These are phyloP conservation scores for Brenthis daphne DNA, from an alignment of 2,888 invertebrate genomes.

Conservation along the genomic window DNA sequence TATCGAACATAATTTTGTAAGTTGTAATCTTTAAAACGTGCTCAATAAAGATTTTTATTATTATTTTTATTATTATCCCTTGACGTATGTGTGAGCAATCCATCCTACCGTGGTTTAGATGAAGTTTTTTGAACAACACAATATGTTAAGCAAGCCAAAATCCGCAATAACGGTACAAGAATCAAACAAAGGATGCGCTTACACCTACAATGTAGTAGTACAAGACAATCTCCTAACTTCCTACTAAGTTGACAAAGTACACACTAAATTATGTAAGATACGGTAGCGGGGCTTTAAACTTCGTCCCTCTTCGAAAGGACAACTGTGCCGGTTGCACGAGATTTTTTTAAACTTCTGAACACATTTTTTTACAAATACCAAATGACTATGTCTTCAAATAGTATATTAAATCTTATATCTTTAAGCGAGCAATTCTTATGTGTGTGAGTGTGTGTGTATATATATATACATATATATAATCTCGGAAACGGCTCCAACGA, in stretches of 20 bases:
- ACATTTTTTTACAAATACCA: background rate
- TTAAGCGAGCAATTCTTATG: too few relatives aligned
- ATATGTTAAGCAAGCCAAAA: conserved; percentile 17
- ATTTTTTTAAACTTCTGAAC: conserved; percentile 21
- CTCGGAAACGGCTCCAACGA: too few relatives aligned
- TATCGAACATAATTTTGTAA: too few relatives aligned
- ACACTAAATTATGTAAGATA: conserved; percentile 45
- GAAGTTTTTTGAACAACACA: conserved; percentile 1
- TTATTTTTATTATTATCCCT: too few relatives aligned
- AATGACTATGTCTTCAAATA: background rate
- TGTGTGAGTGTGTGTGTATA: too few relatives aligned
- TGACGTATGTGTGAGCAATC: background rate
- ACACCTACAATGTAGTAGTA: conserved; percentile 18
- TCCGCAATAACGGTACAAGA: conserved; percentile 23
- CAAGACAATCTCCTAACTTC: conserved; percentile 31
- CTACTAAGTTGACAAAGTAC: conserved; percentile 41
- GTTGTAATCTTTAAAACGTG: too few relatives aligned
- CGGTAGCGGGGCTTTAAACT: conserved; percentile 43
- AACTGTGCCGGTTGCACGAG: conserved; percentile 23
- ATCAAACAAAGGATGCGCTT: conserved; percentile 28
- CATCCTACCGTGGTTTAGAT: background rate
- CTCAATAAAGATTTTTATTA: too few relatives aligned
- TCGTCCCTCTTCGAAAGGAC: conserved; percentile 30
- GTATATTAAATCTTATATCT: too few relatives aligned
- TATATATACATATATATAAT: too few relatives aligned